Evolutionary conservation across 2,797 vertebrate species (phyloP).

Genomic region (Rhinogobio ventralis): DNA sequence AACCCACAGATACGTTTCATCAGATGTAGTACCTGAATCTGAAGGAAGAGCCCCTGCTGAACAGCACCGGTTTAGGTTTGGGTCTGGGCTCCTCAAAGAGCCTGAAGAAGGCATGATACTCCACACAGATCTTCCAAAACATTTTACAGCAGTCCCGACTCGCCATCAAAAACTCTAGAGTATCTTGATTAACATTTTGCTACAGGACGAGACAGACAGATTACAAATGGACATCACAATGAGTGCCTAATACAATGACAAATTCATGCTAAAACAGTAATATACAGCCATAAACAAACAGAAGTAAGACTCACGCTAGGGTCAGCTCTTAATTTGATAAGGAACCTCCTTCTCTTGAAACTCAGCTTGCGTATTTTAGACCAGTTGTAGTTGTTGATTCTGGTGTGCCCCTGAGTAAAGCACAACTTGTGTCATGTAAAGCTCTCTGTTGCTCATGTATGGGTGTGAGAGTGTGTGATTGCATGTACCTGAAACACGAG

Average conservation of each 20-base stretch:
- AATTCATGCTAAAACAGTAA: not conserved
- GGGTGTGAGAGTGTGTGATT: constrained; percentile 5
- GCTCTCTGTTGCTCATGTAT: not conserved
- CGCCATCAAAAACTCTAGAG: constrained; percentile 95
- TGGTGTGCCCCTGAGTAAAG: constrained; percentile 86
- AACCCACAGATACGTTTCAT: not conserved
- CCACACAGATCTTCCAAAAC: constrained; percentile 99
- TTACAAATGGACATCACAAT: not conserved
- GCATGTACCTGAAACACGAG: constrained; percentile 92
- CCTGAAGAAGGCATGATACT: constrained; percentile 98
- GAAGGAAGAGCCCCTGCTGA: constrained; percentile 96
- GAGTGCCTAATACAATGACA: not conserved
- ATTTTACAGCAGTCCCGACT: constrained; percentile 97
- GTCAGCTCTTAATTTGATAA: constrained; percentile 94
- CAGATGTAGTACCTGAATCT: constrained; percentile 88
- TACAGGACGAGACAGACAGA: constrained; percentile 32
- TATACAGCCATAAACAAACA: not conserved
- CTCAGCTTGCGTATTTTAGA: constrained; percentile 97
- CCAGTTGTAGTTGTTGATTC: constrained; percentile 98
- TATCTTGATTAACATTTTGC: constrained; percentile 93
- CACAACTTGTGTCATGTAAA: not conserved
- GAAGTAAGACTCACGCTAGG: constrained; percentile 85
- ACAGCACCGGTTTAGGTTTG: constrained; percentile 94
- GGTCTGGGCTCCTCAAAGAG: constrained; percentile 97
- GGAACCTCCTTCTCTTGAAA: constrained; percentile 98